phyloP scores from a whole-genome alignment of 2,113 vertebrate genomes.

The Irena cyanogastra region DNA sequence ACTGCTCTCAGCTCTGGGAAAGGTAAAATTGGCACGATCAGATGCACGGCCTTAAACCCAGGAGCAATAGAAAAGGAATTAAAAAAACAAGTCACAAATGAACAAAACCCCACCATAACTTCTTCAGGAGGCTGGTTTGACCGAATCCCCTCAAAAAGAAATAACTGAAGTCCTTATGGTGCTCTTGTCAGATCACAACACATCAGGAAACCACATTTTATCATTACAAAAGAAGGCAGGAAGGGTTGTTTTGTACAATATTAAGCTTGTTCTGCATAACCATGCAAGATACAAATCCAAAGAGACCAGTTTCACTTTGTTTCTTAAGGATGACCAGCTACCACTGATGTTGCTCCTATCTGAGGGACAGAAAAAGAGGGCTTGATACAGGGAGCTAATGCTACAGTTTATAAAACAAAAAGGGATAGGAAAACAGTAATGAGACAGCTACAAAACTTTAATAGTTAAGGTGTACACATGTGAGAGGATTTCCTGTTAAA shows the following conservation, averaged over 20 bases:
- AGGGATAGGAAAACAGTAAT: background rate
- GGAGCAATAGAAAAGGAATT: background rate
- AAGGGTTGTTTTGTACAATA: background rate
- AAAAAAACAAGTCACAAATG: background rate
- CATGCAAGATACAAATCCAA: background rate
- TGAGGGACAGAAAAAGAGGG: background rate
- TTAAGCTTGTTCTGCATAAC: background rate
- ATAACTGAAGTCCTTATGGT: background rate
- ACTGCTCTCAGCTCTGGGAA: constrained; percentile 21
- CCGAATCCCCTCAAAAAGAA: background rate
- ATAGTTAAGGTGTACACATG: background rate
- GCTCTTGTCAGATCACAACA: background rate
- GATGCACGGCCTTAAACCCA: background rate
- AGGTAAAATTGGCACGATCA: constrained; percentile 23
- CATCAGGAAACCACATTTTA: constrained; percentile 2
- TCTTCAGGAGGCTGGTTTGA: background rate
- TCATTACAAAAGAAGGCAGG: background rate
- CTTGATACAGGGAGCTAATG: background rate
- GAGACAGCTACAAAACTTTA: background rate
- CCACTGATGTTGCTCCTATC: background rate
- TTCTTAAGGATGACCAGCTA: background rate
- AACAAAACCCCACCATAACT: background rate
- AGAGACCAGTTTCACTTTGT: background rate
- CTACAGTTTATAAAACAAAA: background rate
- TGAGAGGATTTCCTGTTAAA: background rate